Base-by-base conservation (phyloP, 2,888 invertebrate genomes). In the Sarcophaga variegata region DNA sequence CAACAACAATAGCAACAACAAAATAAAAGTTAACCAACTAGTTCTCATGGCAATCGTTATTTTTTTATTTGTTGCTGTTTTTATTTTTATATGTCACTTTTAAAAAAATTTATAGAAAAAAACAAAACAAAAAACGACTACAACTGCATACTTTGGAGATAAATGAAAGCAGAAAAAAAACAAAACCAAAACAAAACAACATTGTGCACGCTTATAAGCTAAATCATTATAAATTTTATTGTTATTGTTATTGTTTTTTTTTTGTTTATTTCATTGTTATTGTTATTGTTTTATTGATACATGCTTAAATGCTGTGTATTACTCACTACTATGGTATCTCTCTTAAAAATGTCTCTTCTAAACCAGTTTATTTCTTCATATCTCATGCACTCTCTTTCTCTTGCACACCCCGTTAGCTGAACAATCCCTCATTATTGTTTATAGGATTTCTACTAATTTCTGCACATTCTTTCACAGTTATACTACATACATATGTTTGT, bases 251-350 rank as follows among this genome's bases (percentile, higher is more conserved):
- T 45, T 45, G 3, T 71, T 77, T 14, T 69, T 59, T 27, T 70
- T 70, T 4, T 25, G 8, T n/a, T 12, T 66, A 67, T 81, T 81
- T 81, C 17, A 25, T 49, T 59, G 70, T 22, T 37, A 37, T 37
- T 37, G 37, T 37, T 37, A 37, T 37, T 37, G 10, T 37, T 37
- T 54, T 60, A 83, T 71, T 63, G 63, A 80, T 75, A 84, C 75
- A 59, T n/a, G 66, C 37, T 80, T 66, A 80, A 54, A 64, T 60
- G 22, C 22, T 22, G 60, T 63, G 75, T 54, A 76, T 80, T 84
- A 66, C 75, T 76, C 80, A 84, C 71, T 80, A 75, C 5, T 80
- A 84, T 14, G 80, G 84, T 20, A 84, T 84, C 84, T 69, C n/a
- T 76, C n/a, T 76, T 17, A 37, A 54, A 54, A 54, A 54, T 54